Evolutionary conservation across 2,797 vertebrate genomes (phyloP).

Genomic region (Sebastes ruberrimus): DNA sequence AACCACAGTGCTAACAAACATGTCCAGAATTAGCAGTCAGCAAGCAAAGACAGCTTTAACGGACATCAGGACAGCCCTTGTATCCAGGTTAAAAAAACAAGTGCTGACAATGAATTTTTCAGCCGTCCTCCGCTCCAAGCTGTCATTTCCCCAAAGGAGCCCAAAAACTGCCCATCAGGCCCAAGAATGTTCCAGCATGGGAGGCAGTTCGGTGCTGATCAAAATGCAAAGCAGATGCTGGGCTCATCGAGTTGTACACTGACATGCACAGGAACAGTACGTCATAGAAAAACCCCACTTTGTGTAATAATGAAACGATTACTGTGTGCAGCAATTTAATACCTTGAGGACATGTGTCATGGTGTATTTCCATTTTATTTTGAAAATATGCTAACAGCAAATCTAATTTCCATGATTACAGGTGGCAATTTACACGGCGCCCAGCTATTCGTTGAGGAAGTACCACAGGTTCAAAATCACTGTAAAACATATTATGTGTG

Average conservation of each 20-base stretch:
- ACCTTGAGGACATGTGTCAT: background rate
- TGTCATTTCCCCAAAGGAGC: slow-evolving; percentile 53
- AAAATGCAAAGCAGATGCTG: slow-evolving; percentile 78
- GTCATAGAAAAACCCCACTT: slow-evolving; percentile 22
- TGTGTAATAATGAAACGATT: slow-evolving; percentile 16
- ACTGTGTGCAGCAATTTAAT: background rate
- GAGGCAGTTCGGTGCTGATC: slow-evolving; percentile 57
- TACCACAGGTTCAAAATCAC: background rate
- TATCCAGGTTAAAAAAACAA: slow-evolving; percentile 36
- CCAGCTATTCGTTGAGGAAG: background rate
- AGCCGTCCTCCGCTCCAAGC: slow-evolving; percentile 18
- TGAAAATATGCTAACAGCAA: background rate
- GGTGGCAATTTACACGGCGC: background rate
- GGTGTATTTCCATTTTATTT: slow-evolving; percentile 1
- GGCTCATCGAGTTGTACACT: background rate
- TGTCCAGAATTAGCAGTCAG: slow-evolving; percentile 18
- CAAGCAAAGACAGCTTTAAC: background rate
- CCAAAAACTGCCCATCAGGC: slow-evolving; percentile 41
- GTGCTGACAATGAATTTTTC: slow-evolving; percentile 32
- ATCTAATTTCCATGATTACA: slow-evolving; percentile 8
- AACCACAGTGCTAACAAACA: background rate
- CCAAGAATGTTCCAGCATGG: slow-evolving; percentile 48
- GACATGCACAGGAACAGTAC: slow-evolving; percentile 10
- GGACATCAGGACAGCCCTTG: slow-evolving; percentile 2
- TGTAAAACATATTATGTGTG: background rate